Base-by-base conservation (phyloP, 2,113 vertebrate genomes). In the Danionella cerebrum region DNA sequence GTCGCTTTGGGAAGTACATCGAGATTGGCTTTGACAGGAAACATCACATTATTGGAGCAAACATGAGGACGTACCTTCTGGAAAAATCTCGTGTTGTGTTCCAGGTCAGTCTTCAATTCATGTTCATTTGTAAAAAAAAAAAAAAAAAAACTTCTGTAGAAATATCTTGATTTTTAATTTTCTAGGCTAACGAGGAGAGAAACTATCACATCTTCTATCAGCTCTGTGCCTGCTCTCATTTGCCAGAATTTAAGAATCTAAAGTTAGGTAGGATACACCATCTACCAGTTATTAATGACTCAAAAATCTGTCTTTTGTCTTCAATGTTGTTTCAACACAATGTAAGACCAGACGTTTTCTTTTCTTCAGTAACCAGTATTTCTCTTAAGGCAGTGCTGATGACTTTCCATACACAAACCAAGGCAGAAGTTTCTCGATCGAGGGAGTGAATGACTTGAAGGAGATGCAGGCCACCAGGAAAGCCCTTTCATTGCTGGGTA, bases 201-300 rank as follows among this genome's bases (percentile, higher is more conserved):
- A 99, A 98, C 84, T 99, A 99, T 74, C 96, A 99, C 62, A 93
- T 99, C 78, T 98, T 98, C 84, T 99, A 99, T 78, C 96, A 99
- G 67, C 88, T 99, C 18, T 98, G 96, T 86, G 94, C 94, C 72
- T 98, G 92, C 45, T 89, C 92, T 68, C 84, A 93, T 70, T 77
- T 93, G 74, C 88, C 95, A 0, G 94, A 99, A 79, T 95, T 97
- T 83, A 90, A 90, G 85, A 81, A 82, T 62, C 90, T 98, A 0
- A 89, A 87, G 65, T 89, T 99, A 84, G 92, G 96, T 98, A 91
- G 29, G 76, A 38, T 3, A 16, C 12, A 19, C 12, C 13, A 9
- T 52, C 18, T 70, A 29, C 21, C n/a, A n/a, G n/a, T n/a, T n/a
- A n/a, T n/a, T n/a, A n/a, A n/a, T n/a, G n/a, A n/a, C n/a, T n/a